Percentiles rank a stretch among this genome's conserved stretches.
Conservation (phyloP, 2,888 invertebrate species). For the Julus scandinavius region DNA sequence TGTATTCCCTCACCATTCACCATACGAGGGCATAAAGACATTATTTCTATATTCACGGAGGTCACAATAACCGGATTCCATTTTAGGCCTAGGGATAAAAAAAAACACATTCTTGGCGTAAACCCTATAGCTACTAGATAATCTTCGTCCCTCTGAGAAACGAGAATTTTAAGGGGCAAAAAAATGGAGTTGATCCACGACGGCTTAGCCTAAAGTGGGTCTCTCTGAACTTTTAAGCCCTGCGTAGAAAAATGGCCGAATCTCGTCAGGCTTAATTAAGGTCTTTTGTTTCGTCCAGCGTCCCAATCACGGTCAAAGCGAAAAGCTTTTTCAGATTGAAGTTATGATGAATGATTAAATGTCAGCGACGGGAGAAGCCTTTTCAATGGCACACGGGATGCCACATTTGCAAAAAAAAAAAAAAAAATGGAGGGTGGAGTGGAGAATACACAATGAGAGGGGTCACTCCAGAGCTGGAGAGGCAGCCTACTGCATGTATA, state of each 20-base stretch:
- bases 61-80: conserved; percentile 27
- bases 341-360: conserved; percentile 53
- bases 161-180: conserved; percentile 5
- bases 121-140: conserved; percentile 27
- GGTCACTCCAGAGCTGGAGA: conserved; percentile 27
- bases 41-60: conserved; percentile 4
- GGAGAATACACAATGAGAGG: conserved; percentile 33
- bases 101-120: conserved; percentile 8
- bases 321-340: conserved; percentile 52
- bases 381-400: conserved; percentile 50
- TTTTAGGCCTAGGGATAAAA: background rate
- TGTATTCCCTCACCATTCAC: background rate
- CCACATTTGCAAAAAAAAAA: conserved; percentile 42
- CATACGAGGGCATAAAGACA: background rate
- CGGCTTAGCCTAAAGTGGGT: conserved; percentile 24
- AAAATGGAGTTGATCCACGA: conserved; percentile 5
- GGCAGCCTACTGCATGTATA: conserved; percentile 27
- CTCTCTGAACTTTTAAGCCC: conserved; percentile 32
- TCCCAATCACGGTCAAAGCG: conserved; percentile 34
- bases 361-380: conserved; percentile 45
- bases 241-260: conserved; percentile 40
- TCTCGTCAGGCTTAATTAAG: conserved; percentile 52
- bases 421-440: conserved; percentile 49
- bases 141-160: conserved; percentile 27
- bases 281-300: conserved; percentile 52